Evolutionary conservation across 2,888 invertebrate species (phyloP).

Genomic region (Drosophila eohydei): DNA sequence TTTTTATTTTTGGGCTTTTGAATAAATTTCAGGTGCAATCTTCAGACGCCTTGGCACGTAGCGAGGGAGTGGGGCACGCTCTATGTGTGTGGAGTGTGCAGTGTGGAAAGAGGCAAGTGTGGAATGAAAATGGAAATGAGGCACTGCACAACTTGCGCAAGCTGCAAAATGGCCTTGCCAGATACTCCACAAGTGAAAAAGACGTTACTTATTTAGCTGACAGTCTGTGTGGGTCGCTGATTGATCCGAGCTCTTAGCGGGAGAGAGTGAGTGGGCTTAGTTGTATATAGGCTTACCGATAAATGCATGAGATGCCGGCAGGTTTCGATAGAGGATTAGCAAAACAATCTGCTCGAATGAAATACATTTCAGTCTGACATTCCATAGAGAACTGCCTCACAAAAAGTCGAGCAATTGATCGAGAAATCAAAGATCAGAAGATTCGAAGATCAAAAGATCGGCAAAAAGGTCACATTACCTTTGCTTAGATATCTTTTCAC

Average conservation of each 20-base stretch:
- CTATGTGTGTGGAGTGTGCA: conserved; percentile 15
- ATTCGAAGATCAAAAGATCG: background rate
- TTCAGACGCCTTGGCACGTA: conserved; percentile 68
- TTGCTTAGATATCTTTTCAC: background rate
- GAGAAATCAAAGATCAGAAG: conserved; percentile 8
- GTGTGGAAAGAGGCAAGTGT: conserved; percentile 24
- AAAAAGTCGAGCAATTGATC: background rate
- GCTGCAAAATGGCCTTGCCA: conserved; percentile 41
- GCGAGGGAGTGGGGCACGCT: conserved; percentile 21
- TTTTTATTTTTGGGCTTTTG: conserved; percentile 13
- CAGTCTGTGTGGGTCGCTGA: conserved; percentile 26
- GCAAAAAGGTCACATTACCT: background rate
- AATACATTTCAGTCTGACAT: background rate
- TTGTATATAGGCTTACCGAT: background rate
- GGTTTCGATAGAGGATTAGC: background rate
- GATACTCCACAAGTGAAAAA: conserved; percentile 22
- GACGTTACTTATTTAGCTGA: conserved; percentile 27
- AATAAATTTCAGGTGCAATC: conserved; percentile 53
- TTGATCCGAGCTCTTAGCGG: background rate
- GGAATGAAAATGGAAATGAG: conserved; percentile 47
- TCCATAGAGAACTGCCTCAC: background rate
- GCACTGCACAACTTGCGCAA: conserved; percentile 48
- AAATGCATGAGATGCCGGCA: background rate
- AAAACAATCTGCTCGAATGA: background rate
- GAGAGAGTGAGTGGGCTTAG: conserved; percentile 2